These are phyloP conservation scores for Sebastiscus albofasciatus DNA, from an alignment of 2,797 vertebrate genomes.

Conservation along the genomic window DNA sequence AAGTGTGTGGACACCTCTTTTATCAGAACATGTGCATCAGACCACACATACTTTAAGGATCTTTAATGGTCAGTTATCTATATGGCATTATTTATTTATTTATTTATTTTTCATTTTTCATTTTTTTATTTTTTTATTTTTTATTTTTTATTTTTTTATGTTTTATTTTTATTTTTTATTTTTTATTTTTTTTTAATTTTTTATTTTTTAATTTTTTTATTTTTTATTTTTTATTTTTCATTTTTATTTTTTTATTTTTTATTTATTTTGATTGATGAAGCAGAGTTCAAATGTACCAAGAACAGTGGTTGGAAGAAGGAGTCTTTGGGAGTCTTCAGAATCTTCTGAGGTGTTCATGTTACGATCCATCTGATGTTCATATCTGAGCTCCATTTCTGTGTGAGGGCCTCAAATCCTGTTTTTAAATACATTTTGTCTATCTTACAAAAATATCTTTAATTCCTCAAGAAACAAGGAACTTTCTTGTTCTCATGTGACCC, in stretches of 20 bases:
- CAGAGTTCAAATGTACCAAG: neutral
- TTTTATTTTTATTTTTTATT: too few relatives aligned
- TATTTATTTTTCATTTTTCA: too few relatives aligned
- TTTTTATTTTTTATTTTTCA: too few relatives aligned
- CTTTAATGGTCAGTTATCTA: neutral
- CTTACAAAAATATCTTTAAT: neutral
- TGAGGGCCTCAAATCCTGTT: neutral
- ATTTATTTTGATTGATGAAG: neutral
- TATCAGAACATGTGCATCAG: neutral
- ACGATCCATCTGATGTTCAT: neutral
- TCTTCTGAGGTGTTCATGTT: neutral
- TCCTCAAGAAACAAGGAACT: neutral
- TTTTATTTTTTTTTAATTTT: too few relatives aligned
- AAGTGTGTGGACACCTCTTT: neutral
- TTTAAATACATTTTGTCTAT: neutral
- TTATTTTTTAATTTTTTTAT: too few relatives aligned
- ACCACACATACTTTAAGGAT: neutral
- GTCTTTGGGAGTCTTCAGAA: too few relatives aligned
- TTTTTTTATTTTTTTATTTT: too few relatives aligned
- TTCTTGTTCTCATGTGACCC: neutral
- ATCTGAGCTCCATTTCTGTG: neutral
- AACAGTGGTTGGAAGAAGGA: neutral
- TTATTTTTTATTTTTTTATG: too few relatives aligned
- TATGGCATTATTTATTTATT: neutral
- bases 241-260: neutral